phyloP scores from a whole-genome alignment of 2,888 invertebrate genomes.

The Oxycera nigricornis region DNA sequence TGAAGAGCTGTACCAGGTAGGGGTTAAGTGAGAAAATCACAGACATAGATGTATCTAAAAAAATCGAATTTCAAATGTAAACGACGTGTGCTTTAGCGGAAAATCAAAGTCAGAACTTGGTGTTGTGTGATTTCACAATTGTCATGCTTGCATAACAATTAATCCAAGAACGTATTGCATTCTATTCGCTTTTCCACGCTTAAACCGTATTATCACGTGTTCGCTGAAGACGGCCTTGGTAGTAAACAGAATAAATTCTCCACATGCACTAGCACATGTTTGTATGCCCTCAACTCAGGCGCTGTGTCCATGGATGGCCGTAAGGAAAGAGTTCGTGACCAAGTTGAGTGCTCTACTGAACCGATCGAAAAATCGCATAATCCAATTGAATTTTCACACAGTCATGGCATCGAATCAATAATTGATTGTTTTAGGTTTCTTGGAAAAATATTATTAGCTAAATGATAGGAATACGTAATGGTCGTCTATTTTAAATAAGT shows the following conservation, averaged over 20 bases:
- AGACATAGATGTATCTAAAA: too few species aligned
- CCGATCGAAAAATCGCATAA: background rate
- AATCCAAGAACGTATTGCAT: background rate
- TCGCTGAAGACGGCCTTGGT: constrained; percentile 8
- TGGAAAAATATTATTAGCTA: too few species aligned
- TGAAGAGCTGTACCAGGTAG: too few species aligned
- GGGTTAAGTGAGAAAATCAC: background rate
- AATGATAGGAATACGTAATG: too few species aligned
- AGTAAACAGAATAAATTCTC: background rate
- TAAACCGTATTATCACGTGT: constrained; percentile 20
- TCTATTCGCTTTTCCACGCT: background rate
- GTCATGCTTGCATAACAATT: background rate
- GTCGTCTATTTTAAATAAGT: too few species aligned
- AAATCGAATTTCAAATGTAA: too few species aligned
- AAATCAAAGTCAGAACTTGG: background rate
- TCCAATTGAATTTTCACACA: background rate
- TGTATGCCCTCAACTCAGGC: too few species aligned
- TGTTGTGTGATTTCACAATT: background rate
- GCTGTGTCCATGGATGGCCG: background rate
- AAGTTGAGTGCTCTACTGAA: constrained; percentile 1
- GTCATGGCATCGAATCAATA: background rate
- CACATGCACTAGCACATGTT: too few species aligned
- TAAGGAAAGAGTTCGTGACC: constrained; percentile 28
- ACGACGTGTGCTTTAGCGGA: too few species aligned
- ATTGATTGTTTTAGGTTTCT: background rate